Conservation (phyloP, 2,888 invertebrate genomes). For the Chloroclystis v-ata region DNA sequence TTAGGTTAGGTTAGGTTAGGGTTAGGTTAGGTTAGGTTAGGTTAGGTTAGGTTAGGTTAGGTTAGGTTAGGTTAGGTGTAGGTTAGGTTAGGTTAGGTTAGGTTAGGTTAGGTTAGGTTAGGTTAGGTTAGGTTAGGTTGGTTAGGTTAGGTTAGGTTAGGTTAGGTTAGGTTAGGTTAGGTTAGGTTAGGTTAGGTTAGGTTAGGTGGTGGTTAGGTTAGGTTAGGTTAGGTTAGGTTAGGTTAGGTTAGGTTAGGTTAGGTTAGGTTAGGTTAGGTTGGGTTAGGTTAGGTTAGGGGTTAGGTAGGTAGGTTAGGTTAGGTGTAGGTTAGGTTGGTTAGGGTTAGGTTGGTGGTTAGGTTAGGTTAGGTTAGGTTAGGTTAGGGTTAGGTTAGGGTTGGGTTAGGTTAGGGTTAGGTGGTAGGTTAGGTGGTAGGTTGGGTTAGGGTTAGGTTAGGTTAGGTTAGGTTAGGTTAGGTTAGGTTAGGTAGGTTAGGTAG, state of each 20-base stretch:
- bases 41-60: no score
- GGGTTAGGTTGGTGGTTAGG: no score
- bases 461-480: constrained; percentile 27
- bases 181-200: no score
- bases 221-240: constrained; percentile 16
- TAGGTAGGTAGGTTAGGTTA: constrained; percentile 18
- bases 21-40: constrained; percentile 27
- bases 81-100: constrained; percentile 26
- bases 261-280: constrained; percentile 15
- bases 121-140: constrained; percentile 23
- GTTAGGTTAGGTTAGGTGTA: no score
- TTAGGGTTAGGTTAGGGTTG: constrained; percentile 28
- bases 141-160: no score
- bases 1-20: constrained; percentile 26
- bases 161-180: constrained; percentile 20
- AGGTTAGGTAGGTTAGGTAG: no score
- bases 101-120: constrained; percentile 22
- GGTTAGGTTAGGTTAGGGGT: constrained; percentile 22
- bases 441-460: constrained; percentile 29
- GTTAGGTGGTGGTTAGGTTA: constrained; percentile 7
- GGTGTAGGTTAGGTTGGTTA: no score
- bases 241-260: constrained; percentile 22
- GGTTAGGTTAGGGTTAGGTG: no score
- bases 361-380: constrained; percentile 26
- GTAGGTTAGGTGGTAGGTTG: no score